Evolutionary conservation across 2,797 vertebrate genomes (phyloP).

Genomic region (Pogoniulus pusillus): DNA sequence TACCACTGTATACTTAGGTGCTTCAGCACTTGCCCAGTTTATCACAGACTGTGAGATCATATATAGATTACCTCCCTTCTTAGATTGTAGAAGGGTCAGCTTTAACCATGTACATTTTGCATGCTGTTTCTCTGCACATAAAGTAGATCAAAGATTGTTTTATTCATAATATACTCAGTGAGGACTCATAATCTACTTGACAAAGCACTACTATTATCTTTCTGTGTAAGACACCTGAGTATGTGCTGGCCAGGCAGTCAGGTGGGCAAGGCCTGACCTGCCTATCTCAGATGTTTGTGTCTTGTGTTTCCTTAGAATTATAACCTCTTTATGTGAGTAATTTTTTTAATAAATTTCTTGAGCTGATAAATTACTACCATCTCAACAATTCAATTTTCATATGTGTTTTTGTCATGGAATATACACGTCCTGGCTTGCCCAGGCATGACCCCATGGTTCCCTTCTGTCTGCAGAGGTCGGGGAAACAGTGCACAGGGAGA

Average conservation of each 20-base stretch:
- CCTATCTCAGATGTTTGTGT: background rate
- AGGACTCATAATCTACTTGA: background rate
- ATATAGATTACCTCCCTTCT: background rate
- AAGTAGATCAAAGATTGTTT: background rate
- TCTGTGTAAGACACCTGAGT: background rate
- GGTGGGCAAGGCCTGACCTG: background rate
- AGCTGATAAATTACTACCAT: background rate
- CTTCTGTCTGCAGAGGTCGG: no score
- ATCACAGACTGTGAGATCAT: background rate
- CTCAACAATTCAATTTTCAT: background rate
- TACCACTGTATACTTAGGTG: background rate
- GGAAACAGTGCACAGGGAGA: no score
- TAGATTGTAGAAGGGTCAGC: background rate
- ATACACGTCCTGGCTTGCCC: no score
- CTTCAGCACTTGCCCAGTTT: accelerated
- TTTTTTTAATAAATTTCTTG: background rate
- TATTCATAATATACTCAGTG: background rate
- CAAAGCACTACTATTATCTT: background rate
- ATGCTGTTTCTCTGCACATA: no score
- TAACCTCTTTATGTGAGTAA: background rate
- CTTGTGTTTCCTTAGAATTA: background rate
- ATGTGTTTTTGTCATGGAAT: background rate
- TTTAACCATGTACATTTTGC: background rate
- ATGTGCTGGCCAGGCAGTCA: background rate
- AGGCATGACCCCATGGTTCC: no score